A percentile compares a stretch with the other conserved stretches of the same genome.
These are phyloP conservation scores for Mugil cephalus DNA, from an alignment of 2,113 vertebrate genomes.

Conservation along the genomic window DNA sequence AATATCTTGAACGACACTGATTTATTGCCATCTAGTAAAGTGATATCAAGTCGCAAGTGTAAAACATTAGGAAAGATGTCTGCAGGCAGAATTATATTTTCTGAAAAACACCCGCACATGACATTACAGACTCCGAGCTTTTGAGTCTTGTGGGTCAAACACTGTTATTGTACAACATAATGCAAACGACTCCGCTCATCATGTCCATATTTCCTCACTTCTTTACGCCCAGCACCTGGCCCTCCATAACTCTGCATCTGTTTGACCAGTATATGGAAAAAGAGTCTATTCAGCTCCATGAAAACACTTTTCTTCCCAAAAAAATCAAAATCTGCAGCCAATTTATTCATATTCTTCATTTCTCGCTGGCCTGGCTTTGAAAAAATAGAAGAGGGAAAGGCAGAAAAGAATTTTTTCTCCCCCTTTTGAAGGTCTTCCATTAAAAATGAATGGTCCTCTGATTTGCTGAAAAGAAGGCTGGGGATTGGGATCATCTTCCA, in stretches of 20 bases:
- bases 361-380: conserved; percentile 46
- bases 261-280: too few relatives aligned
- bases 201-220: conserved; percentile 24
- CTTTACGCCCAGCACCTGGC: conserved; percentile 20
- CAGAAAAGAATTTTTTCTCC: conserved; percentile 22
- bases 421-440: conserved; percentile 64
- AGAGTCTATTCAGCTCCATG: conserved; percentile 18
- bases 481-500: conserved; percentile 43
- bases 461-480: conserved; percentile 42
- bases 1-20: too few relatives aligned
- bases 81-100: not conserved
- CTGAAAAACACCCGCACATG: too few relatives aligned
- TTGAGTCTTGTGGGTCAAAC: conserved; percentile 22
- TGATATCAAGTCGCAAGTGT: too few relatives aligned
- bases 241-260: not conserved
- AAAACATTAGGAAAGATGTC: not conserved
- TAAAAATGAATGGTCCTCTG: conserved; percentile 73
- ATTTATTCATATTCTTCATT: conserved; percentile 67
- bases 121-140: not conserved
- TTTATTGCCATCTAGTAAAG: too few relatives aligned
- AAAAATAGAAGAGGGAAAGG: conserved; percentile 28
- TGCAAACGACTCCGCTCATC: conserved; percentile 24
- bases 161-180: conserved; percentile 13
- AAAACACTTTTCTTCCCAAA: conserved; percentile 36
- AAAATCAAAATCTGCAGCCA: conserved; percentile 51